Evolutionary conservation across 2,113 vertebrate species (phyloP), one percentile per base, ranked within the genome.

Genomic region (Nanorana parkeri): DNA sequence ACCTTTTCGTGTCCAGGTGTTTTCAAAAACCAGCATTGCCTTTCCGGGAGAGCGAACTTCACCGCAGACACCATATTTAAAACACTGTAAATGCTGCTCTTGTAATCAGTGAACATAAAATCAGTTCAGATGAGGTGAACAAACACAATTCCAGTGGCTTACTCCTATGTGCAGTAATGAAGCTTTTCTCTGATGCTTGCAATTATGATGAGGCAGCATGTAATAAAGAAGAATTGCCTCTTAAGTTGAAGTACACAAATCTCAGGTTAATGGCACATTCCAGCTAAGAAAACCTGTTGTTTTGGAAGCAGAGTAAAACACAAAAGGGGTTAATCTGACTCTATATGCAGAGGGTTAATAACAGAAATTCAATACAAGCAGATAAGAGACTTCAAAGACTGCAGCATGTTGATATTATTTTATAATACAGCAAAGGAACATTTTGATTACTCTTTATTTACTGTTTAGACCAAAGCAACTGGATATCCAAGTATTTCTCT

Each of bases 41-140:
- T 68, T 15, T 54, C 13, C 8, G 19, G 24, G 10, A 73, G 68
- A 52, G 17, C 41, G 17, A 51, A 47, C 41, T 17, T n/a, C 67
- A n/a, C 21, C 4, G 11, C 67, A 51, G 41, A 69, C 51, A 23
- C 41, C 17, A 23, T 24, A 69, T 17, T 47, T 47, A 51, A n/a
- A 36, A 23, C 68, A 24, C 21, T 24, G n/a, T 24, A 5, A 52
- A 23, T 47, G 19, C 17, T 24, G 11, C n/a, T 54, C 23, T 61
- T 41, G 13, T 32, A 64, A 63, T 73, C 58, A 41, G 17, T 8
- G 54, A 29, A 51, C 29, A 32, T 76, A 36, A 47, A 76, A 26
- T 21, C 21, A 21, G 69, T 56, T 80, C 78, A 80, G 17, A n/a
- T 16, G 61, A 81, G 69, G 69, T 74, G 26, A 66, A 74, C 47